A percentile compares a stretch with the other conserved stretches of the same genome.
Conservation (phyloP, 2,888 invertebrate species). For the Atethmia centrago region DNA sequence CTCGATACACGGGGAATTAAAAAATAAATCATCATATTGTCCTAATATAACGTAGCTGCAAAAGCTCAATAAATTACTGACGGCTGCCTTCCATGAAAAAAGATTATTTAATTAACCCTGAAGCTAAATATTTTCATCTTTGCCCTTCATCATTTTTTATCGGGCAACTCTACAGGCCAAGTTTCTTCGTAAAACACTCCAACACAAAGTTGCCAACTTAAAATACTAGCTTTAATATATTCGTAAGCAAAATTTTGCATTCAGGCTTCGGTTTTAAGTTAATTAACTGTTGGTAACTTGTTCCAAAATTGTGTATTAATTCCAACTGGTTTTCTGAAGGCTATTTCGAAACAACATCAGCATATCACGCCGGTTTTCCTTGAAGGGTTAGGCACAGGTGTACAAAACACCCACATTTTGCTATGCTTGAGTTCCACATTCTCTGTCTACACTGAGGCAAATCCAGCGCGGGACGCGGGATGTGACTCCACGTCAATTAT, state of each 20-base stretch:
- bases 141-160: constrained; percentile 29
- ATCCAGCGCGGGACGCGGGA: too few species aligned
- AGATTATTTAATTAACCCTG: background rate
- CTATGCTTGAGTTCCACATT: background rate
- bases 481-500: background rate
- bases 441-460: background rate
- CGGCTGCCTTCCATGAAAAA: background rate
- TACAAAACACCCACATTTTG: background rate
- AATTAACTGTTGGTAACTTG: constrained; percentile 45
- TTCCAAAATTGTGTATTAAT: constrained; percentile 31
- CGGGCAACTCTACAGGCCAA: constrained; percentile 21
- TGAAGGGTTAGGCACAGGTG: background rate
- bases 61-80: background rate
- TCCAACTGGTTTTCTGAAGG: constrained; percentile 21
- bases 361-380: background rate
- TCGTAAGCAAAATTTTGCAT: constrained; percentile 37
- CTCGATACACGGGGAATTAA: background rate
- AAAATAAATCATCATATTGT: background rate
- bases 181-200: constrained; percentile 40
- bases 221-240: constrained; percentile 53
- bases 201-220: constrained; percentile 31
- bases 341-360: constrained; percentile 12
- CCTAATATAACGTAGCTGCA: background rate
- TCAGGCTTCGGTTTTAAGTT: constrained; percentile 35
- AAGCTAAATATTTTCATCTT: background rate